Evolutionary conservation across 2,888 invertebrate species (phyloP), one percentile per base, ranked within the genome.

Genomic region (Molorchus minor): DNA sequence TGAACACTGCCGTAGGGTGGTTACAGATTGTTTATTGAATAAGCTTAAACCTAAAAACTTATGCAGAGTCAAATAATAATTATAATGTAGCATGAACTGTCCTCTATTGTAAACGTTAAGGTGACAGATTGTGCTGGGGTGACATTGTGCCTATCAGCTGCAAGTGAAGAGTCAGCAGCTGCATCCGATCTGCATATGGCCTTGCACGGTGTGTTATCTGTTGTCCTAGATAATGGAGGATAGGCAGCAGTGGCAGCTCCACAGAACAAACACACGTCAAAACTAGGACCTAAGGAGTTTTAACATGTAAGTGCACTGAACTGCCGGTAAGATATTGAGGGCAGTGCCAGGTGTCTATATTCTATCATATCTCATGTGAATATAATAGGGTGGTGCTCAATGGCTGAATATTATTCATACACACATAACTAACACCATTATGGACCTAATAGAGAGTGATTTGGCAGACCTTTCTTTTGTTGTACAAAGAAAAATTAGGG

Each of bases 231-330:
- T 70, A 56, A 75, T 29, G 78, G 80, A 17, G 80, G 82, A 38
- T 78, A 78, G n/a, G 82, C 38, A 77, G 78, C 13, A 77, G 80
- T n/a, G 81, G 81, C 57, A 71, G 73, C 15, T 69, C 81, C 80
- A 52, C 80, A 79, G 45, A 80, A 80, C 40, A 80, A 80, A 38
- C 80, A 81, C 20, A 81, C 20, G 78, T 79, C 53, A 80, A 80
- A 80, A 56, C 80, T 79, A 36, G 66, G 64, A 20, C 17, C 78
- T 46, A 71, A 75, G 69, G 72, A 76, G 70, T 77, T 73, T 65
- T 76, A 75, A 75, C 71, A 76, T 72, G 76, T 77, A 77, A 77
- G 77, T 77, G 73, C 73, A 71, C 62, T 62, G 64, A 59, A 61
- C 61, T 61, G 64, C 64, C 55, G 43, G 16, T 64, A 33, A 33